phyloP scores from a whole-genome alignment of 2,113 vertebrate genomes.

The Platichthys stellatus region DNA sequence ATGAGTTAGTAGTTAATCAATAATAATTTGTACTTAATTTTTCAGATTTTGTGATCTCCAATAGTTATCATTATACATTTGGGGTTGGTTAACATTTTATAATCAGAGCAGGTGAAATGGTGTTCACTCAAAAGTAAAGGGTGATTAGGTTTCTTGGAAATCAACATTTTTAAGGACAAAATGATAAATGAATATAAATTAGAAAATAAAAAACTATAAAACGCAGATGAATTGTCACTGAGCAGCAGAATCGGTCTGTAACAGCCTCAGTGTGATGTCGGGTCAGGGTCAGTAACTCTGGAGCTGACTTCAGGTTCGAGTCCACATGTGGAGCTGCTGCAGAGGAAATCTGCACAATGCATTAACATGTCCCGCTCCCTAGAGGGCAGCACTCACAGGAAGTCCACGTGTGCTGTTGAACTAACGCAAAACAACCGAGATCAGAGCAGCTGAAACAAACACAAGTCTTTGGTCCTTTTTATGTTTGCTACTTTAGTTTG shows the following conservation, averaged over 20 bases:
- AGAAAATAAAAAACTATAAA: too few species aligned
- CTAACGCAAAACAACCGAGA: not conserved
- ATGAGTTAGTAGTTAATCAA: too few species aligned
- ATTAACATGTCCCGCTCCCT: constrained; percentile 41
- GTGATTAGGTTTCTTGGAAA: too few species aligned
- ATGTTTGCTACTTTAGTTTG: too few species aligned
- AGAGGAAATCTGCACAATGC: not conserved
- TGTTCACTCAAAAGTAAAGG: not conserved
- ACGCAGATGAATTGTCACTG: not conserved
- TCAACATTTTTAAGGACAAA: too few species aligned
- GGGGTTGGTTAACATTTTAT: too few species aligned
- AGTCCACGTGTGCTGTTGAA: not conserved
- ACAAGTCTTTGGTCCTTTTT: not conserved
- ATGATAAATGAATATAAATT: too few species aligned
- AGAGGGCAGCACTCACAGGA: constrained; percentile 37
- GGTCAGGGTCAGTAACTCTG: not conserved
- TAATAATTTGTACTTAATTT: too few species aligned
- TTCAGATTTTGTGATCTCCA: too few species aligned
- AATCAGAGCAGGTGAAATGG: too few species aligned
- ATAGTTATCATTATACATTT: too few species aligned
- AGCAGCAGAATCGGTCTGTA: not conserved
- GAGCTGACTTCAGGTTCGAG: not conserved
- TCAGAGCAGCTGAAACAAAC: not conserved
- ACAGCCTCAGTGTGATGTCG: not conserved
- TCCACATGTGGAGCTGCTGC: constrained; percentile 33